Percentiles rank a stretch among this genome's conserved stretches.
These are phyloP conservation scores for Galagoides demidoff DNA, from an alignment of 2,797 vertebrate species.

Conservation along the genomic window DNA sequence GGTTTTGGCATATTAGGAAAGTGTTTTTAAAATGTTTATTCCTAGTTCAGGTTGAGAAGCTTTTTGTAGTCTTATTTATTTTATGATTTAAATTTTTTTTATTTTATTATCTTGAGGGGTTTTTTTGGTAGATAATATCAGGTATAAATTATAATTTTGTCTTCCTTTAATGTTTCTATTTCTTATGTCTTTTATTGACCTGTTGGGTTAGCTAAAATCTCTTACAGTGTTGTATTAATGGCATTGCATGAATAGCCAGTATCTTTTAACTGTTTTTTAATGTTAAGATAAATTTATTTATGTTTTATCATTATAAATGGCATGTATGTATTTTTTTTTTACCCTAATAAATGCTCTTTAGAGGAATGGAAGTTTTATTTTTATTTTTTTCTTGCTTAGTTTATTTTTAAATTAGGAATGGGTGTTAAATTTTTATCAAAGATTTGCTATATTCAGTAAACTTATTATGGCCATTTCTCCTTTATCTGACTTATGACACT, in stretches of 20 bases:
- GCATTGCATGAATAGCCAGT: not conserved
- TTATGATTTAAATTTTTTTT: not conserved
- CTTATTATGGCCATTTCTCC: not conserved
- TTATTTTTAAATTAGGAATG: conserved; percentile 37
- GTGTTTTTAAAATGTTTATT: not conserved
- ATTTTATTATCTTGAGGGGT: not conserved
- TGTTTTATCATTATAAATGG: not conserved
- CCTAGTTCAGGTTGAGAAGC: not conserved
- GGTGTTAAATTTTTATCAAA: conserved; percentile 21
- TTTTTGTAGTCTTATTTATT: not conserved
- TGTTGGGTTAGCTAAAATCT: not conserved
- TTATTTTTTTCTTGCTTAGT: not conserved
- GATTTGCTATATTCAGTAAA: not conserved
- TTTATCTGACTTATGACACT: not conserved
- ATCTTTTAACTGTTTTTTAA: not conserved
- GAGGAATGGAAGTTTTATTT: not conserved
- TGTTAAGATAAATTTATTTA: not conserved
- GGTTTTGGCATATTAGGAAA: not conserved
- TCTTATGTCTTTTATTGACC: not conserved
- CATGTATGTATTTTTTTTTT: not conserved
- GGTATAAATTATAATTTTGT: not conserved
- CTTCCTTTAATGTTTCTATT: conserved; percentile 1
- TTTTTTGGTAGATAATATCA: not conserved
- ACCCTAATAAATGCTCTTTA: not conserved
- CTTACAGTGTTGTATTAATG: not conserved